Evolutionary conservation across 2,888 invertebrate species (phyloP).

Genomic region (Drosophila antonietae): DNA sequence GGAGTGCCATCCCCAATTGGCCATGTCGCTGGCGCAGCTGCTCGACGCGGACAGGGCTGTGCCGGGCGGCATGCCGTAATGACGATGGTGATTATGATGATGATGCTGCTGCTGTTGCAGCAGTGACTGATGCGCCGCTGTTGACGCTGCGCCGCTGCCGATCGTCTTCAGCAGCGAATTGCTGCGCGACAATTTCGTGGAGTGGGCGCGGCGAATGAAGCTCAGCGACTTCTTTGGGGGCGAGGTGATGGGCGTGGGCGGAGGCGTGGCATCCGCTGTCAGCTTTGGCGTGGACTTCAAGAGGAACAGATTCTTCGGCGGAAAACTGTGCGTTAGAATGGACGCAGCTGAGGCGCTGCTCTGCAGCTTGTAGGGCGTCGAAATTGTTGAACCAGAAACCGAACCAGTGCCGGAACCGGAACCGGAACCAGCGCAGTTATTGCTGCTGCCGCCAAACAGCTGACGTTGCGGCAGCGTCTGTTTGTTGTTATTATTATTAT

Average conservation of each 20-base stretch:
- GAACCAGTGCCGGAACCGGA: slow-evolving; percentile 21
- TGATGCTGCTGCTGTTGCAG: not conserved
- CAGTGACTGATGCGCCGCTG: slow-evolving; percentile 19
- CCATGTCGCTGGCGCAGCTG: slow-evolving; percentile 65
- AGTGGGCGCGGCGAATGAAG: slow-evolving; percentile 90
- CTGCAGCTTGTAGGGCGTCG: slow-evolving; percentile 65
- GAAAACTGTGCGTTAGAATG: slow-evolving; percentile 83
- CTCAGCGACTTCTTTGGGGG: slow-evolving; percentile 87
- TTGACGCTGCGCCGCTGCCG: slow-evolving; percentile 24
- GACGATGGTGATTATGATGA: too few species aligned
- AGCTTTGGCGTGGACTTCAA: slow-evolving; percentile 82
- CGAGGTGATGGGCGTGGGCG: slow-evolving; percentile 71
- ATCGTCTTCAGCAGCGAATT: slow-evolving; percentile 87
- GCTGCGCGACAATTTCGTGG: slow-evolving; percentile 89
- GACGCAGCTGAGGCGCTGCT: slow-evolving; percentile 68
- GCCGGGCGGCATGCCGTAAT: slow-evolving; percentile 13
- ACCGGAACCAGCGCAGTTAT: slow-evolving; percentile 35
- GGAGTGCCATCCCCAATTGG: slow-evolving; percentile 82
- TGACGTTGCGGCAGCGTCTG: slow-evolving; percentile 53
- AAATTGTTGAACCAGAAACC: slow-evolving; percentile 2
- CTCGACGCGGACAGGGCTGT: slow-evolving; percentile 45
- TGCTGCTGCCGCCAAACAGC: slow-evolving; percentile 78
- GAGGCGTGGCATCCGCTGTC: slow-evolving; percentile 29
- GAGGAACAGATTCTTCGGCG: slow-evolving; percentile 84
- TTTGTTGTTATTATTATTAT: slow-evolving; percentile 12